Base-by-base conservation (phyloP, 2,113 vertebrate genomes). In the Pampusana beccarii region DNA sequence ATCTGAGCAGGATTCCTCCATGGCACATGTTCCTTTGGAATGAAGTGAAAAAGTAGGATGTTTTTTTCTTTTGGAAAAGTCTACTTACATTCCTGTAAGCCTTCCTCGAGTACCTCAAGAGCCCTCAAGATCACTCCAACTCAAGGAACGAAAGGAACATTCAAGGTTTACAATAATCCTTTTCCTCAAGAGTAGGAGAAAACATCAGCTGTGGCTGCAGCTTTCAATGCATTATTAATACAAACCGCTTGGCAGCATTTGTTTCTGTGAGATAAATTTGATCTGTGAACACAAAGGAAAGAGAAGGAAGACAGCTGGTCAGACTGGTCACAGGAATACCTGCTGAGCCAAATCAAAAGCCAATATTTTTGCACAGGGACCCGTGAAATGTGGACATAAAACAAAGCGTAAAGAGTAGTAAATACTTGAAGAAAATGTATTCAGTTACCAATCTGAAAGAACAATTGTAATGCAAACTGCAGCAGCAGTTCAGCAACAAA, bases 251-350 rank as follows among this genome's bases (percentile, higher is more conserved):
- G 54, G n/a, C 57, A 72, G 64, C 23, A 28, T 90, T 88, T 80
- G 25, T 70, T 87, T 92, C 51, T 66, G 36, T 73, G 73, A 90
- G 79, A 92, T 78, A 91, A 95, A 96, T 94, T 69, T 66, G 60
- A 94, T 23, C n/a, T 89, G 72, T 36, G 56, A 69, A 75, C 36
- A 92, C 46, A 89, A 84, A 90, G 53, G 44, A 80, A 62, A 69
- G 57, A 40, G 65, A 85, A 40, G n/a, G 44, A 92, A 95, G 69
- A 48, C 96, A 97, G 66, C 69, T 88, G 86, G 80, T 96, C 91
- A 95, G 50, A 82, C 56, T 92, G 91, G 80, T 88, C 77, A n/a
- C 26, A 62, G 81, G 92, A 95, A 91, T 86, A 92, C 56, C 61
- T 88, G 46, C 65, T 80, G 50, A 86, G 34, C 34, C 90, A 1